phyloP scores from a whole-genome alignment of 2,888 invertebrate species.

The Germaria angustata region DNA sequence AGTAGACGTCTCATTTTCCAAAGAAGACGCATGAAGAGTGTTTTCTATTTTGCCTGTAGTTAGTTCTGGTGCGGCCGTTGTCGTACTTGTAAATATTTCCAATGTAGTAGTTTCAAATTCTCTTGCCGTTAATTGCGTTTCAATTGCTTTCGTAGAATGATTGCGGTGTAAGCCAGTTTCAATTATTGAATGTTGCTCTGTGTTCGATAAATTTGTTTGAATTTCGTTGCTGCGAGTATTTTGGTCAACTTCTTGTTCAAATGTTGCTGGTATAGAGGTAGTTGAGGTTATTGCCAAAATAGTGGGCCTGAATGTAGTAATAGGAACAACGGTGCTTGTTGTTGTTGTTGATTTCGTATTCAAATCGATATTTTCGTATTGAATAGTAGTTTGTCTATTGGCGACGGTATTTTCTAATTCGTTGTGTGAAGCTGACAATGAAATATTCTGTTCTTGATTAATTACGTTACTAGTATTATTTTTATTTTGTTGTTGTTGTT shows the following conservation, averaged over 20 bases:
- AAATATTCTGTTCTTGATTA: constrained; percentile 31
- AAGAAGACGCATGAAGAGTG: constrained; percentile 61
- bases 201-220: constrained; percentile 55
- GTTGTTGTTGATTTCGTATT: constrained; percentile 54
- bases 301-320: constrained; percentile 68
- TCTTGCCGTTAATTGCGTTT: constrained; percentile 54
- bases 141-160: constrained; percentile 57
- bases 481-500: constrained; percentile 12
- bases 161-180: constrained; percentile 52
- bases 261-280: constrained; percentile 52
- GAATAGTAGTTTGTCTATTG: constrained; percentile 49
- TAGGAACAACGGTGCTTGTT: constrained; percentile 55
- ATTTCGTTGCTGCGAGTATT: constrained; percentile 72
- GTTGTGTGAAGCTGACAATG: constrained; percentile 32
- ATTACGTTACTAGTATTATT: constrained; percentile 51
- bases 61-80: constrained; percentile 61
- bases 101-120: constrained; percentile 39
- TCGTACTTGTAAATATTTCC: constrained; percentile 7
- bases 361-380: constrained; percentile 60
- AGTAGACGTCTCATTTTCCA: constrained; percentile 26
- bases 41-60: constrained; percentile 23
- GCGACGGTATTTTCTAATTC: constrained; percentile 45
- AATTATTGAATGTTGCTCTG: constrained; percentile 54
- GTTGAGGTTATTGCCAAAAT: constrained; percentile 58
- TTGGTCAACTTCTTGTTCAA: constrained; percentile 71